These are phyloP conservation scores for Cerastoderma edule DNA, from an alignment of 2,888 invertebrate genomes.

Conservation along the genomic window DNA sequence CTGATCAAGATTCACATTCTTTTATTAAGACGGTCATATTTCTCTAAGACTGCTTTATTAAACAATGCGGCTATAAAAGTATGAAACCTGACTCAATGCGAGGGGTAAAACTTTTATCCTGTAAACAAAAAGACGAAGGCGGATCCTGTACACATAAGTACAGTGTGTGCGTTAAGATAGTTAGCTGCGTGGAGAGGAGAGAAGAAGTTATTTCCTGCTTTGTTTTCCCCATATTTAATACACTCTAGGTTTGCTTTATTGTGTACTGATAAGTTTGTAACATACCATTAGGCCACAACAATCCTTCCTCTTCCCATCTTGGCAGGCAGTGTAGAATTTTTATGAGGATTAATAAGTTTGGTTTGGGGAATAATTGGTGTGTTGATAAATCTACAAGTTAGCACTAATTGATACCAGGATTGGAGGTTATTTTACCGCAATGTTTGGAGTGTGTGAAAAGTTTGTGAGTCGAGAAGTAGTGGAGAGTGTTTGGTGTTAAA, in stretches of 20 bases:
- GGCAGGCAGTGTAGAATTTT: background rate
- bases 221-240: background rate
- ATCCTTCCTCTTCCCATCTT: background rate
- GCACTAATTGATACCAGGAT: background rate
- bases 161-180: slow-evolving; percentile 18
- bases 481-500: background rate
- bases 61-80: no score
- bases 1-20: no score
- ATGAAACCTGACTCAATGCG: no score
- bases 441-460: no score
- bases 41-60: no score
- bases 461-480: background rate
- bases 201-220: slow-evolving; percentile 19
- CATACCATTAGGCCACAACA: slow-evolving; percentile 22
- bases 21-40: no score
- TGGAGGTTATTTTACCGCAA: background rate
- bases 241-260: background rate
- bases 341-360: slow-evolving; percentile 26
- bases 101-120: slow-evolving; percentile 5
- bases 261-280: slow-evolving; percentile 22
- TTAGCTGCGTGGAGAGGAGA: slow-evolving; percentile 1
- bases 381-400: slow-evolving; percentile 23
- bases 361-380: slow-evolving; percentile 9
- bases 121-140: slow-evolving; percentile 18
- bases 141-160: slow-evolving; percentile 26